Evolutionary conservation across 1,140 invertebrate species (phyloP), one percentile per base, ranked within the genome.

Genomic region (Lerema accius): DNA sequence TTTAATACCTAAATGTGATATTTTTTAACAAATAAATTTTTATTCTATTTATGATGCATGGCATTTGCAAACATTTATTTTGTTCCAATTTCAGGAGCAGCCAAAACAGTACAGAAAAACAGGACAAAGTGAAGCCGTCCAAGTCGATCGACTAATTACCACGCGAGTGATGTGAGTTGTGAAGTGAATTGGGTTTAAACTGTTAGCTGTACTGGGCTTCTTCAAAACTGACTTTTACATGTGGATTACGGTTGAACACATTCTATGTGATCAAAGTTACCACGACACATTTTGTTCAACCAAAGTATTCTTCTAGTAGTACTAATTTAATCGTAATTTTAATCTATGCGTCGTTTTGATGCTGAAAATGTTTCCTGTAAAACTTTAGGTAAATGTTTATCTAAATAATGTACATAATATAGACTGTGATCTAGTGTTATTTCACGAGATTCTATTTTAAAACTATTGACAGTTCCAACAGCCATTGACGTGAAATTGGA

Each of bases 371-470:
- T 78, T 78, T 80, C 65, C 64, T 78, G 72, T 79, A 76, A 80
- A 73, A 73, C 39, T 75, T 63, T 84, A 84, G 74, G 63, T 80
- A 81, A 79, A 78, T 79, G 73, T 86, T 80, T 82, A 85, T 76
- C 77, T 85, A 78, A 84, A 76, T 78, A 69, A 75, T 80, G 73
- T 81, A 83, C 80, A 81, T 86, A 80, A 80, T 75, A 90, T 86
- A 90, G 84, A 86, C 87, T 90, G 87, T 90, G 87, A 90, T 90
- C 82, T 90, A 90, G 85, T 77, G 67, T 88, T 86, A 88, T 82
- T 88, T 86, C 78, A 75, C 78, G 81, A 81, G 66, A 74, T 85
- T 86, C 84, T 89, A 86, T 86, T 82, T 86, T 81, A 82, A 85
- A 85, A 83, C 65, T 73, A 65, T 67, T 46, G 46, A 65, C 28